phyloP scores from a whole-genome alignment of 2,113 vertebrate genomes.

The Macquaria ambigua region DNA sequence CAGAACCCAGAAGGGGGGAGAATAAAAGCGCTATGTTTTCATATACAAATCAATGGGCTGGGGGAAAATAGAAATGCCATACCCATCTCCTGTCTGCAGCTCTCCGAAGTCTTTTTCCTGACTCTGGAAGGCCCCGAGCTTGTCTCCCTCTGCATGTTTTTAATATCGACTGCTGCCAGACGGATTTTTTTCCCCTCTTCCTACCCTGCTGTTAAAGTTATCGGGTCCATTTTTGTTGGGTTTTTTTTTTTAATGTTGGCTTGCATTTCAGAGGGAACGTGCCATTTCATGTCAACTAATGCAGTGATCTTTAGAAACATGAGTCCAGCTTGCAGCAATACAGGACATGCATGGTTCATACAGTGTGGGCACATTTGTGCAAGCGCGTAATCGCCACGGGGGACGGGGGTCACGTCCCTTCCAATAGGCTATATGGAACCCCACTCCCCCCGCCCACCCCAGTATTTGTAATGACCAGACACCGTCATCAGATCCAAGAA shows the following conservation, averaged over 20 bases:
- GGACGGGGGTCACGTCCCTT: neutral
- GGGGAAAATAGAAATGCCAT: constrained; percentile 91
- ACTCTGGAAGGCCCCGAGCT: constrained; percentile 92
- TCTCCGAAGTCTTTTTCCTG: constrained; percentile 93
- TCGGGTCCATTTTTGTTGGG: constrained; percentile 77
- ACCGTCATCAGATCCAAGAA: neutral
- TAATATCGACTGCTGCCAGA: constrained; percentile 92
- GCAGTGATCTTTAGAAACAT: constrained; percentile 10
- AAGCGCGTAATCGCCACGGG: neutral
- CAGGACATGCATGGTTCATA: constrained; percentile 25
- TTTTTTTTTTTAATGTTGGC: constrained; percentile 59
- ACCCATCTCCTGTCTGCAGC: constrained; percentile 86
- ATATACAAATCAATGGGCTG: constrained; percentile 98
- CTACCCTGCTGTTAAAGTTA: constrained; percentile 87
- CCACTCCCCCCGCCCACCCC: too few relatives aligned
- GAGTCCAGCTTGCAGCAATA: constrained; percentile 31
- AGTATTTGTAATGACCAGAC: neutral
- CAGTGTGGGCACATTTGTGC: neutral
- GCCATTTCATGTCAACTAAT: neutral
- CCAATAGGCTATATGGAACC: neutral
- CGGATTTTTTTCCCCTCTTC: constrained; percentile 74
- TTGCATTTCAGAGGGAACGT: constrained; percentile 45
- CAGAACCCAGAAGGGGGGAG: constrained; percentile 92
- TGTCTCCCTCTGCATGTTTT: constrained; percentile 91
- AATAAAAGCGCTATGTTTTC: constrained; percentile 96